These are phyloP conservation scores for Auanema sp. DNA, from an alignment of 2,888 invertebrate species.

Conservation along the genomic window DNA sequence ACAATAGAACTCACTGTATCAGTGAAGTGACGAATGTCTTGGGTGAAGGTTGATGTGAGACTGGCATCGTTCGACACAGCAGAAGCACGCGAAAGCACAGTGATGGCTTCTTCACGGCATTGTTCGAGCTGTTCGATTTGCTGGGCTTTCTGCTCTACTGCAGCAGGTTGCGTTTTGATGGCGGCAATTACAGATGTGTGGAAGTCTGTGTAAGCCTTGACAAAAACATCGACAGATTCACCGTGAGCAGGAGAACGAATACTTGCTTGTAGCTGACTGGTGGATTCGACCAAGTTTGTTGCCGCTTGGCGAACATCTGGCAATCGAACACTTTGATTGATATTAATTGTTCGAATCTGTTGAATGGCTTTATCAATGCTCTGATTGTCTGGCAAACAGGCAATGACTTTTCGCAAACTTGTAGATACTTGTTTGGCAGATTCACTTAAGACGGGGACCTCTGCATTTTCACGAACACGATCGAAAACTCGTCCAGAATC, in stretches of 20 bases:
- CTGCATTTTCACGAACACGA: slow-evolving; percentile 47
- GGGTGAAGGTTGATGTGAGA: slow-evolving; percentile 44
- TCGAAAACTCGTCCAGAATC: slow-evolving; percentile 59
- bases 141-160: slow-evolving; percentile 11
- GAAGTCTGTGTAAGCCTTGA: slow-evolving; percentile 50
- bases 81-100: slow-evolving; percentile 39
- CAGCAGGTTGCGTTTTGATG: slow-evolving; percentile 23
- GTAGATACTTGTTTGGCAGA: slow-evolving; percentile 63
- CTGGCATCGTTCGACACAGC: slow-evolving; percentile 20
- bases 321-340: slow-evolving; percentile 71
- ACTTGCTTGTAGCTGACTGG: slow-evolving; percentile 75
- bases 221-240: slow-evolving; percentile 53
- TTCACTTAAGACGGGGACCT: slow-evolving; percentile 44
- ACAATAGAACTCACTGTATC: slow-evolving; percentile 78
- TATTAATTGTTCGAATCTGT: slow-evolving; percentile 69
- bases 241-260: slow-evolving; percentile 44
- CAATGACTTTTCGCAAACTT: slow-evolving; percentile 76
- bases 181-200: slow-evolving; percentile 48
- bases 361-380: slow-evolving; percentile 85
- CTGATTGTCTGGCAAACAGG: slow-evolving; percentile 86
- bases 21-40: slow-evolving; percentile 32
- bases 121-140: slow-evolving; percentile 31
- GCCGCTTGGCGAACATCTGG: slow-evolving; percentile 83
- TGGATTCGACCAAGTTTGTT: slow-evolving; percentile 80
- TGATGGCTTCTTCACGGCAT: slow-evolving; percentile 45